Evolutionary conservation across 2,113 vertebrate species (phyloP).

Genomic region (Blennius ocellaris): DNA sequence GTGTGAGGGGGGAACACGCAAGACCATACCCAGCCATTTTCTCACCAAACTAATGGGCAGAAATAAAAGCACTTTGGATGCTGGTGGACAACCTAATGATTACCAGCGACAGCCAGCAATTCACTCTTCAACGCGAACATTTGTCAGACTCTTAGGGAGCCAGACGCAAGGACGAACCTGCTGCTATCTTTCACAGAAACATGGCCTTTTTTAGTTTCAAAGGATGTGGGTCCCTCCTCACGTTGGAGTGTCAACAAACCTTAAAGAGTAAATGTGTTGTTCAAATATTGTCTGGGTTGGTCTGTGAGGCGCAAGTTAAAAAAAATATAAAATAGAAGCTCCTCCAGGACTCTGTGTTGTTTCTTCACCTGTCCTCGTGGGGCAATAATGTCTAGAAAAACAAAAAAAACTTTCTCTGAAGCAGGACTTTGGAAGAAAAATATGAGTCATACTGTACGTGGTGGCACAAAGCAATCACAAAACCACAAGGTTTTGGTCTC

Average conservation of each 20-base stretch:
- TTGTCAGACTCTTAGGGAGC: slow-evolving; percentile 73
- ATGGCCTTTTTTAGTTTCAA: slow-evolving; percentile 24
- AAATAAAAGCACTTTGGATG: slow-evolving; percentile 80
- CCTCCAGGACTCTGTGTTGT: slow-evolving; percentile 21
- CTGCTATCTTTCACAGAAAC: slow-evolving; percentile 57
- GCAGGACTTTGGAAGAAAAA: slow-evolving; percentile 21
- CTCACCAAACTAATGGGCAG: slow-evolving; percentile 80
- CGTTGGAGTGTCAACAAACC: slow-evolving; percentile 44
- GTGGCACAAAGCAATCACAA: slow-evolving; percentile 11
- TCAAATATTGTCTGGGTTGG: slow-evolving; percentile 44
- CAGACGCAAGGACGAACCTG: slow-evolving; percentile 60
- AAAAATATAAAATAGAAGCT: not conserved
- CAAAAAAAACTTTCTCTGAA: not conserved
- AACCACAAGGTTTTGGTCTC: not conserved
- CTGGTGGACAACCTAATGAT: slow-evolving; percentile 82
- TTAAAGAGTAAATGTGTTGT: slow-evolving; percentile 36
- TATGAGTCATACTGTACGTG: slow-evolving; percentile 14
- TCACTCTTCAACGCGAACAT: slow-evolving; percentile 76
- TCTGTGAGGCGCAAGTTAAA: slow-evolving; percentile 11
- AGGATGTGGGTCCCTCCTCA: slow-evolving; percentile 22
- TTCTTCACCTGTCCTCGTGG: slow-evolving; percentile 46
- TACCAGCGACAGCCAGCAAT: slow-evolving; percentile 82
- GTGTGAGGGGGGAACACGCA: slow-evolving; percentile 42
- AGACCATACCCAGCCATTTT: slow-evolving; percentile 72
- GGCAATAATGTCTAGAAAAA: slow-evolving; percentile 39